A percentile compares a stretch with the other conserved stretches of the same genome.
Evolutionary conservation across 2,797 vertebrate genomes (phyloP).

Genomic region (Atherinosoma microstoma): DNA sequence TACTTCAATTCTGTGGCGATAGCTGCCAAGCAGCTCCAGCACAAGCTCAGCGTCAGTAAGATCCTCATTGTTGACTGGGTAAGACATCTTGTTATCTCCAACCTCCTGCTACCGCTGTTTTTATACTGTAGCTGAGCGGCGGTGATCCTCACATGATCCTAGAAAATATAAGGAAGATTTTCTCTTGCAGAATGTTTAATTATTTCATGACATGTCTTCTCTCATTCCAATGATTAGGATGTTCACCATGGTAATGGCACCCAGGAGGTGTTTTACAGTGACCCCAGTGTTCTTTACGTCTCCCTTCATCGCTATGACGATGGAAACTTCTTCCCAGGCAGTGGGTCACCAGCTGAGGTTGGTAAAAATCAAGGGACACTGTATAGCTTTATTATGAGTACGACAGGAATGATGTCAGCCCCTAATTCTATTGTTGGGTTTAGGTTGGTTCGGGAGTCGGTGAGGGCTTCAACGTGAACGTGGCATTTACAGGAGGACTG

Average conservation of each 20-base stretch:
- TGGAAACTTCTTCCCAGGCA: slow-evolving; percentile 96
- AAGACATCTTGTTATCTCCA: slow-evolving; percentile 32
- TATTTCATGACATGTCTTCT: background rate
- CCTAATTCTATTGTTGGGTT: slow-evolving; percentile 1
- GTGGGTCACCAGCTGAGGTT: slow-evolving; percentile 92
- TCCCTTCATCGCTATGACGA: slow-evolving; percentile 95
- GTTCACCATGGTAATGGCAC: slow-evolving; percentile 98
- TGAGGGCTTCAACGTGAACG: slow-evolving; percentile 93
- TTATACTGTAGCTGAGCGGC: background rate
- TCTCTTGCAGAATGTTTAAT: background rate
- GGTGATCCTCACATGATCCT: background rate
- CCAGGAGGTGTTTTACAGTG: slow-evolving; percentile 94
- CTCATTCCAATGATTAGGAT: slow-evolving; percentile 79
- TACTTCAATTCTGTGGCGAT: slow-evolving; percentile 98
- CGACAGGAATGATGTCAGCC: background rate
- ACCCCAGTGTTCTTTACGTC: slow-evolving; percentile 93
- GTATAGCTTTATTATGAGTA: background rate
- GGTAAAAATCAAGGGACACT: slow-evolving; percentile 4
- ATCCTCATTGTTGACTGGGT: slow-evolving; percentile 98
- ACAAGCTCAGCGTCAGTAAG: slow-evolving; percentile 91
- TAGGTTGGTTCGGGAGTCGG: slow-evolving; percentile 92
- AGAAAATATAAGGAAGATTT: background rate
- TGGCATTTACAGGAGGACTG: slow-evolving; percentile 95
- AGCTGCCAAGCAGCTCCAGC: slow-evolving; percentile 93
- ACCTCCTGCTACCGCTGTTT: background rate